These are phyloP conservation scores for Polypterus bichir DNA, from an alignment of 2,113 vertebrate genomes.

Conservation along the genomic window DNA sequence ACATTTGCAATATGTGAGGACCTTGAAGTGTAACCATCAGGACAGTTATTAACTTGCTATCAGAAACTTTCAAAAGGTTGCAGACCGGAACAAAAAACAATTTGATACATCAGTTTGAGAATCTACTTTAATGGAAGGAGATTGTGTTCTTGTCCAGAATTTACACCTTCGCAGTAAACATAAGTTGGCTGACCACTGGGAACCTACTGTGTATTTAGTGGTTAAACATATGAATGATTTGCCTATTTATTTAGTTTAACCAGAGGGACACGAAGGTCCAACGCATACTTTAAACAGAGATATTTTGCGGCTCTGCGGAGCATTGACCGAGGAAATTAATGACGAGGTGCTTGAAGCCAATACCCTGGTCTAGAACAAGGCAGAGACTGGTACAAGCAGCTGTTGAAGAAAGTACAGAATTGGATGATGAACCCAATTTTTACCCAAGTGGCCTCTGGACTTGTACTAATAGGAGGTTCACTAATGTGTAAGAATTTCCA, in stretches of 20 bases:
- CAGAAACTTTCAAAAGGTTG: constrained; percentile 10
- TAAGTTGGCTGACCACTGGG: constrained; percentile 15
- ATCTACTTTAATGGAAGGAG: constrained; percentile 3
- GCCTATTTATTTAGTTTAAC: constrained; percentile 8
- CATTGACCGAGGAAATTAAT: background rate
- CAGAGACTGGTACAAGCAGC: background rate
- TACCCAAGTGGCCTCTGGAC: too few species aligned
- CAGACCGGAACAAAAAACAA: constrained; percentile 13
- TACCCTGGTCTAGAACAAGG: background rate
- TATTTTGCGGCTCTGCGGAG: constrained; percentile 12
- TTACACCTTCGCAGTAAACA: constrained; percentile 10
- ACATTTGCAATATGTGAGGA: constrained; percentile 10
- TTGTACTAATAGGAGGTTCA: too few species aligned
- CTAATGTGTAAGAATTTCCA: too few species aligned
- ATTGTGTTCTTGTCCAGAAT: constrained; percentile 16
- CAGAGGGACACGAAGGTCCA: constrained; percentile 3
- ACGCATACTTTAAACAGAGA: constrained; percentile 7
- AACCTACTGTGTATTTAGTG: constrained; percentile 11
- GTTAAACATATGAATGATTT: background rate
- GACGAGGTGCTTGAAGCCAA: background rate
- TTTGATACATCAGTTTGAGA: constrained; percentile 11
- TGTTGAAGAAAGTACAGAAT: background rate
- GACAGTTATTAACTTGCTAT: constrained; percentile 11
- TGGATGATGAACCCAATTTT: background rate
- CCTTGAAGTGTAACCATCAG: constrained; percentile 2